Evolutionary conservation across 2,888 invertebrate genomes (phyloP).

Genomic region (Augochlorella aurata): DNA sequence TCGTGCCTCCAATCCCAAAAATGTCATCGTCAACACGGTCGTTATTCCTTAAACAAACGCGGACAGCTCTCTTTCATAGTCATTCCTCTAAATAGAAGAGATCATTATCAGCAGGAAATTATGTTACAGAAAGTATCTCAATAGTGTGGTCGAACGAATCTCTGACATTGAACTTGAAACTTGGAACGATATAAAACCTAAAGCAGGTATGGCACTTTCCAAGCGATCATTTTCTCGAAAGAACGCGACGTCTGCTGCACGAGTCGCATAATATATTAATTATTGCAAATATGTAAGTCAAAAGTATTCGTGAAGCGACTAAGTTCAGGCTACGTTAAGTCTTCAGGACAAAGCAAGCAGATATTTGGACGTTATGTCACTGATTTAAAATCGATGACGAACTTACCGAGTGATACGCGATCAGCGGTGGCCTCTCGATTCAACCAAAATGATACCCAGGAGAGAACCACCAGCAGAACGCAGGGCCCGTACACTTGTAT

Average conservation of each 20-base stretch:
- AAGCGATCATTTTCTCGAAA: not conserved
- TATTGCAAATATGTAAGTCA: not conserved
- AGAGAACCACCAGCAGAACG: constrained; percentile 90
- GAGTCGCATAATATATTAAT: not conserved
- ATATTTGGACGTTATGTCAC: not conserved
- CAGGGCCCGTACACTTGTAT: constrained; percentile 94
- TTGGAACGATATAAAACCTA: not conserved
- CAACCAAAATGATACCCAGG: constrained; percentile 94
- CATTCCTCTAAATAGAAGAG: not conserved
- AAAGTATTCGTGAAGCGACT: not conserved
- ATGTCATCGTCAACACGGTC: constrained; percentile 93
- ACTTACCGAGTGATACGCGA: constrained; percentile 88
- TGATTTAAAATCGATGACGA: not conserved
- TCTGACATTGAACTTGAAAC: not conserved
- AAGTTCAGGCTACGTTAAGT: not conserved
- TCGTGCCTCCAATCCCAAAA: constrained; percentile 90
- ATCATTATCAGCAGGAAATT: not conserved
- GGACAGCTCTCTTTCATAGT: not conserved
- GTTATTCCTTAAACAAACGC: constrained; percentile 86
- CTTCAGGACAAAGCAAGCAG: not conserved
- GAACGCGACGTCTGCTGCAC: not conserved
- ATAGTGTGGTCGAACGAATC: not conserved
- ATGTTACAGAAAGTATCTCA: not conserved
- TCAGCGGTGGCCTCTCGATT: constrained; percentile 93
- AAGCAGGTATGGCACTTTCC: not conserved